Conservation (phyloP, 2,113 vertebrate species). For the Cynocephalus volans region DNA sequence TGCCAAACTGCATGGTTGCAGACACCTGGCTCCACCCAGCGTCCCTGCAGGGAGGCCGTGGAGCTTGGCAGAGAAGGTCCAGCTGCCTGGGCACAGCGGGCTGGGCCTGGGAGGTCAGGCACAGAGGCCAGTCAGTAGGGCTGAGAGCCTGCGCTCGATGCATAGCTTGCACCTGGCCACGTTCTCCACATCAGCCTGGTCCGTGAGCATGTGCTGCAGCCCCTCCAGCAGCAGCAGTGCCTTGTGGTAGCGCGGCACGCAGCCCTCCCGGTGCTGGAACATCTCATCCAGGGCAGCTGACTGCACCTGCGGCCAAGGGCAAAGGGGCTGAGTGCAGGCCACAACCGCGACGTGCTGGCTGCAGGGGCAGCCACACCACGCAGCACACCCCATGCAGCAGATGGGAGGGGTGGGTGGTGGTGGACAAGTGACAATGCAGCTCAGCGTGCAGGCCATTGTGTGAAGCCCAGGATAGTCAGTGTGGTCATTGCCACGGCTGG, state of each 20-base stretch:
- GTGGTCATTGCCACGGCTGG: not conserved
- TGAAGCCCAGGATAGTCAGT: no score
- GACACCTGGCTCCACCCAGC: no score
- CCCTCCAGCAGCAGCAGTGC: slow-evolving; percentile 97
- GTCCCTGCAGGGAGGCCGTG: not conserved
- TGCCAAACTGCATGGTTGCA: no score
- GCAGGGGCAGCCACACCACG: no score
- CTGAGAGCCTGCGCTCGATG: slow-evolving; percentile 95
- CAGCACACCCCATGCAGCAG: no score
- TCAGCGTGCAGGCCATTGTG: no score
- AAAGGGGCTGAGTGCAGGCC: not conserved
- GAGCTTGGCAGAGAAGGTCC: not conserved
- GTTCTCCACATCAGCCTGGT: slow-evolving; percentile 93
- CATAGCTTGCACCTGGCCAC: slow-evolving; percentile 96
- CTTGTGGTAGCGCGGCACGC: slow-evolving; percentile 94
- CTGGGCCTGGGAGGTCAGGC: slow-evolving; percentile 79
- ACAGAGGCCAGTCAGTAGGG: slow-evolving; percentile 91
- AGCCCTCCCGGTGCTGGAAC: slow-evolving; percentile 94
- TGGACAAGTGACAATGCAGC: no score
- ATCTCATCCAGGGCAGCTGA: slow-evolving; percentile 97
- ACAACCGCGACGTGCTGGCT: no score
- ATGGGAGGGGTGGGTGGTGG: no score
- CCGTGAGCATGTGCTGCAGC: slow-evolving; percentile 92
- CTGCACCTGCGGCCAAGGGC: slow-evolving; percentile 91
- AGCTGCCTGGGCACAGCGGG: not conserved